Base-by-base conservation (phyloP, 2,797 vertebrate genomes). In the Tokudaia muenninki region DNA sequence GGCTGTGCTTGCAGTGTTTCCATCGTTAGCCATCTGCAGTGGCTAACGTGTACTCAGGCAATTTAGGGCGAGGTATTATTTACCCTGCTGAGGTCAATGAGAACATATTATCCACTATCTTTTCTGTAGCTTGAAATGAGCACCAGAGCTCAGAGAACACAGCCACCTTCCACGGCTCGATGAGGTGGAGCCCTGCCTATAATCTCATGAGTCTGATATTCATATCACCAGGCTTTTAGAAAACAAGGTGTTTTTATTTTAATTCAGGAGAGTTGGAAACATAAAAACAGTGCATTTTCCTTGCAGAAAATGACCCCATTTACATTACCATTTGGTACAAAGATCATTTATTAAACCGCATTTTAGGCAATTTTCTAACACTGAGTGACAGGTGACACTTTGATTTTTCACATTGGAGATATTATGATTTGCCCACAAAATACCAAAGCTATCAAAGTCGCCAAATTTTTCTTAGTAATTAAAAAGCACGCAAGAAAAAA, bases 11-110 rank as follows among this genome's bases (percentile, higher is more conserved):
- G 98, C 86, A 29, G 83, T 0, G 72, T 94, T 95, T 84, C 81
- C 16, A 72, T 90, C 94, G 81, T 41, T 41, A 41, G 96, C n/a
- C 2, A 22, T 70, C 91, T 61, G 91, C 50, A 47, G 91, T 0
- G 34, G 95, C 91, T 37, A 91, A 87, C 11, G 74, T 97, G 91
- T 81, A 55, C 97, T 97, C 83, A 55, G 98, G 98, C 94, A 87
- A 94, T 82, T 94, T 92, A 89, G 97, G 72, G 84, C 93, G 70
- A n/a, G 98, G 89, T 97, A 91, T 98, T 92, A 98, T 98, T 98
- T 98, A 98, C 98, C 93, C 96, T 26, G 80, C 95, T 98, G 98
- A 98, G 95, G 97, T 98, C 98, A 98, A 96, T 96, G 90, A 97
- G 98, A 97, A 98, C 97, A 95, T 24, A 34, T 94, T 98, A 97